Base-by-base conservation (phyloP, 2,888 invertebrate genomes). In the Falcaria lacertinaria region DNA sequence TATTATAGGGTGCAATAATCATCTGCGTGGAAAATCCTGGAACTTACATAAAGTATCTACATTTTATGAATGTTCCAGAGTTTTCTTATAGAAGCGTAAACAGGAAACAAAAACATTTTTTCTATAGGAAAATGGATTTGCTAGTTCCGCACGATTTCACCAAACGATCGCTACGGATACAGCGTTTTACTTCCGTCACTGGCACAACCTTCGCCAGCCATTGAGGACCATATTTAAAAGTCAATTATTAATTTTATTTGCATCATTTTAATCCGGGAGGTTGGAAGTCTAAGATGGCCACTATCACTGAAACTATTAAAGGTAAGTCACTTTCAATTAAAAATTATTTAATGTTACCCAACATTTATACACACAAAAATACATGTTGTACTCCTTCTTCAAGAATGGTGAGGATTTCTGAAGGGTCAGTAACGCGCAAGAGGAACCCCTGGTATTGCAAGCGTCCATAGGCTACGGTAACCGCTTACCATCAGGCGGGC, bases 191-290 rank as follows among this genome's bases (percentile, higher is more conserved):
- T 74, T 82, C 80, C 80, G 64, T 66, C 71, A 61, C 48, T 46
- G 7, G 3, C 19, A 8, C 36, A 60, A 48, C 76, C 79, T 76
- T 76, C 61, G 43, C 5, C 50, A 50, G 43, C 51, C 52, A 50
- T 52, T 44, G 42, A 46, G 40, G 48, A 47, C 44, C 54, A 81
- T 84, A 84, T 86, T 84, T 86, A 87, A 74, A 67, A 66, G 70
- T 69, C 69, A 61, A 60, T 72, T 69, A 61, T 69, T 76, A 71
- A 76, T 78, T 74, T 78, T 60, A 50, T 52, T 54, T 54, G 60
- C 50, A 64, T 61, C 83, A 85, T 72, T 85, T 52, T 47, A 43
- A 69, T 54, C 46, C 57, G 59, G 63, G 54, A 64, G 54, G 49
- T 48, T 46, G 56, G 44, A 38, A 57, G 54, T 40, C 43, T 57